Evolutionary conservation across 64 coral and sea anemone species (phyloP), one percentile per base, ranked within the genome.

Genomic region (Montipora sp.): DNA sequence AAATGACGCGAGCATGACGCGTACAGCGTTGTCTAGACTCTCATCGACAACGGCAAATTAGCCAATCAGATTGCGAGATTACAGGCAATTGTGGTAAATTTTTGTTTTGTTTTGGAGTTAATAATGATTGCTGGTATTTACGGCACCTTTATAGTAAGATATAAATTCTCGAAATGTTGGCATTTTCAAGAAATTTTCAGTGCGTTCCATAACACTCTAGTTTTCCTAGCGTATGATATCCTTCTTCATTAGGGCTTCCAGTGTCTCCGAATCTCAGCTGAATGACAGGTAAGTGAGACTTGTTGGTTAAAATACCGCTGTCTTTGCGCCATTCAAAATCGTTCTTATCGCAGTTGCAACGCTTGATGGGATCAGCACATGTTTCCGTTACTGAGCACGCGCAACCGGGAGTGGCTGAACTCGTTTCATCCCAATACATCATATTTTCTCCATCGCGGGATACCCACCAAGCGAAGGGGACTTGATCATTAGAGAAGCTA

Each of bases 341-440:
- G 23, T 90, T 87, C n/a, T 15, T 85, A 27, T 90, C 80, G 47
- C 93, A 95, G 55, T 95, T 95, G 57, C 93, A 95, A 2, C 0
- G 69, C 13, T 23, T 48, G 7, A 9, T 1, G 0, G 14, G 22
- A 48, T 11, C 8, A 8, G 13, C 44, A 23, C 93, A 94, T 6
- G 70, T 51, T 18, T 55, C 44, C 2, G 7, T 90, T 67, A 94
- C 12, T 46, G 87, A 80, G 57, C 93, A 94, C 43, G 79, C 88
- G 47, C 93, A 95, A 9, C 84, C 70, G 0, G 48, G 14, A 49
- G 48, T 83, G 1, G 65, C 51, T 8, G 23, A 24, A 50, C 20
- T 79, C 18, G 84, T 87, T 16, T 70, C 93, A 36, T 87, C 71
- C 93, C 93, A 90, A 46, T 89, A 94, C 3, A 14, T 84, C 93